Percentiles rank a stretch among this genome's conserved stretches.
phyloP scores from a whole-genome alignment of 2,888 invertebrate genomes.

The Drosophila helvetica region DNA sequence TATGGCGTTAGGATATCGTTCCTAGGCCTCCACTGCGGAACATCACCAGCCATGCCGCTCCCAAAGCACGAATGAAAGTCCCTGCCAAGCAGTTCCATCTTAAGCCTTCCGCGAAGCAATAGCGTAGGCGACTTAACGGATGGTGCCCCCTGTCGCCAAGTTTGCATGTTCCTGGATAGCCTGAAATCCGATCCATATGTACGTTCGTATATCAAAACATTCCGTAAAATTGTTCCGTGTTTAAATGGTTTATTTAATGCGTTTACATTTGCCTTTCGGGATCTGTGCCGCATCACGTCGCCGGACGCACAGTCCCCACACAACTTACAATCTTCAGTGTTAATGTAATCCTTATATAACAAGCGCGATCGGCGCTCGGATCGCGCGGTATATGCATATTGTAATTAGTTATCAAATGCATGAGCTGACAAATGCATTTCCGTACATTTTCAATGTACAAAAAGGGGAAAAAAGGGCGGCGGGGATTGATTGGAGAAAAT shows the following conservation, averaged over 20 bases:
- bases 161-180: neutral
- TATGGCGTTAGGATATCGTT: too few species aligned
- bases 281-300: constrained; percentile 32
- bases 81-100: too few species aligned
- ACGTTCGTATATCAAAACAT: neutral
- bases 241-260: constrained; percentile 50
- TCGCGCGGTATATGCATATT: neutral
- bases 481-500: neutral
- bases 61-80: too few species aligned
- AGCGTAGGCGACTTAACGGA: too few species aligned
- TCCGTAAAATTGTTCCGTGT: neutral
- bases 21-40: too few species aligned
- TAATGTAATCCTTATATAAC: constrained; percentile 15
- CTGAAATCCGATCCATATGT: too few species aligned
- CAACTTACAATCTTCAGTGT: constrained; percentile 55
- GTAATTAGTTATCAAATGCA: constrained; percentile 52
- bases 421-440: constrained; percentile 65
- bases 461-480: constrained; percentile 14
- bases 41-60: too few species aligned
- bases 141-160: neutral
- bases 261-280: constrained; percentile 61
- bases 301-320: constrained; percentile 51
- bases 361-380: constrained; percentile 11
- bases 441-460: constrained; percentile 73
- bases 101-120: too few species aligned